phyloP scores from a whole-genome alignment of 2,113 vertebrate genomes.

The Neomonachus schauinslandi region DNA sequence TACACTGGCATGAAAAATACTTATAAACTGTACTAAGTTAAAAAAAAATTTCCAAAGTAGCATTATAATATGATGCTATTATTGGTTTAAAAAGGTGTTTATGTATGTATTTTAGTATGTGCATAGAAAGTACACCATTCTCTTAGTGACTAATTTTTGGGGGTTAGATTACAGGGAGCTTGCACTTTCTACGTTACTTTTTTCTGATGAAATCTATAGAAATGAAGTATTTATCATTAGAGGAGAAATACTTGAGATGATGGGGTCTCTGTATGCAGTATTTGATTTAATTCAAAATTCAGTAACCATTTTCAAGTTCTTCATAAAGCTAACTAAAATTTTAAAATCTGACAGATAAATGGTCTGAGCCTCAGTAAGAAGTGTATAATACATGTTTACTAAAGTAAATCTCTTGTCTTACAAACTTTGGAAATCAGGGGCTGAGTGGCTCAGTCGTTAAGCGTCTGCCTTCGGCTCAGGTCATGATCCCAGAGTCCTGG shows the following conservation, averaged over 20 bases:
- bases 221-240: not conserved
- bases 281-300: slow-evolving; percentile 18
- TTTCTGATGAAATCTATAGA: slow-evolving; percentile 39
- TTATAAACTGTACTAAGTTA: not conserved
- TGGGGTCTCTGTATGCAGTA: not conserved
- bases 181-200: not conserved
- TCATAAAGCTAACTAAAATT: slow-evolving; percentile 33
- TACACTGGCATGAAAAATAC: not conserved
- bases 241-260: not conserved
- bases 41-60: not conserved
- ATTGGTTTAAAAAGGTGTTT: not conserved
- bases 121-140: not conserved
- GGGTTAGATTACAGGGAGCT: not conserved
- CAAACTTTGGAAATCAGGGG: not conserved
- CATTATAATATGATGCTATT: not conserved
- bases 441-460: too few species aligned
- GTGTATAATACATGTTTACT: not conserved
- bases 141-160: not conserved
- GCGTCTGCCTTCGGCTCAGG: too few species aligned
- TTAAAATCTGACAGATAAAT: not conserved
- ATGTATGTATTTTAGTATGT: not conserved
- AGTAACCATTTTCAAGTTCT: not conserved
- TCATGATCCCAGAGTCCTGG: too few species aligned
- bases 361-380: not conserved
- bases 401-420: not conserved